Base-by-base conservation (phyloP, 2,888 invertebrate genomes). In the Parnassius apollo region DNA sequence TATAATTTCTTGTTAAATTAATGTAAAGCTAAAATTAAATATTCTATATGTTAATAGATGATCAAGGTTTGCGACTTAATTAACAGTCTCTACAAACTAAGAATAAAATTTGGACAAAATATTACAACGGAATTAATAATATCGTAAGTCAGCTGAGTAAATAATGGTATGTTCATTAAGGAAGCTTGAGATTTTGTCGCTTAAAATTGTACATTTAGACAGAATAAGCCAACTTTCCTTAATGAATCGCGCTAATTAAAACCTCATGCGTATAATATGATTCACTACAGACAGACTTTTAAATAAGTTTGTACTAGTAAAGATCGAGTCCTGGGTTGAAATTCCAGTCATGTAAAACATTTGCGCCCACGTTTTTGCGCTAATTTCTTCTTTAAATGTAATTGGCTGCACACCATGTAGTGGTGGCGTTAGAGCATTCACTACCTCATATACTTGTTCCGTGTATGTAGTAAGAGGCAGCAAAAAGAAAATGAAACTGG, bases 111-210 rank as follows among this genome's bases (percentile, higher is more conserved):
- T 50, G 2, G 25, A 45, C 18, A 51, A 61, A 61, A 22, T 11
- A 51, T 51, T 56, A 50, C 56, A 45, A 45, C 51, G 61, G 42
- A 61, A 56, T n/a, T n/a, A n/a, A n/a, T n/a, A n/a, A n/a, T n/a
- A n/a, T n/a, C n/a, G 51, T 18, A 46, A 56, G 51, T 45, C 49
- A 25, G 35, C 35, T 57, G 35, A n/a, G 51, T 45, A 61, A 61
- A 61, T 61, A 56, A 61, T 18, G 18, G 18, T 50, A 55, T 55
- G n/a, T 56, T 55, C 61, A 61, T 61, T 61, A 50, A 46, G 55
- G 49, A 50, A 49, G 45, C 50, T 55, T 50, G 44, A 49, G 44
- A 56, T 61, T 56, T 44, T 12, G 56, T 51, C 61, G 45, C 56
- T 57, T 51, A 42, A 54, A 59, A 54, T 60, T 55, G 45, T 57